Evolutionary conservation across 2,113 vertebrate genomes (phyloP).

Genomic region (Catagonus wagneri): DNA sequence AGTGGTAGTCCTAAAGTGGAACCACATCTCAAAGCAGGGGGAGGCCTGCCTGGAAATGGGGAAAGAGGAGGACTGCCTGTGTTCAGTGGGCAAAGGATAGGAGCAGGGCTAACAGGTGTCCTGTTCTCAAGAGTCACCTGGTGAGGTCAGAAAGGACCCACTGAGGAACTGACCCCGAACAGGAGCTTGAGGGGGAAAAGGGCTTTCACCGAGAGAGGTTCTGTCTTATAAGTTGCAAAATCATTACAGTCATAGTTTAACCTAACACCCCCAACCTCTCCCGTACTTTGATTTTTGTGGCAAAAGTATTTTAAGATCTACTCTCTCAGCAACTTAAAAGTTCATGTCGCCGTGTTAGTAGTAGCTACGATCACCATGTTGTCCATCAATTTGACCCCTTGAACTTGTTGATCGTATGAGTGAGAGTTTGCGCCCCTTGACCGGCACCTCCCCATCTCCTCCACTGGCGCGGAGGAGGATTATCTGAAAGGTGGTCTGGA

Average conservation of each 20-base stretch:
- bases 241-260: not conserved
- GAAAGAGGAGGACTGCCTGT: not conserved
- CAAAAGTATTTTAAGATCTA: not conserved
- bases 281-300: not conserved
- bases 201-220: not conserved
- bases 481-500: not conserved
- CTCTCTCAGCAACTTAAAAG: not conserved
- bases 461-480: accelerated
- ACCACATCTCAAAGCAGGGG: not conserved
- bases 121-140: not conserved
- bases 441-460: not conserved
- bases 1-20: too few relatives aligned
- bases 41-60: not conserved
- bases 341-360: not conserved
- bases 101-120: not conserved
- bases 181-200: not conserved
- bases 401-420: not conserved
- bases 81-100: not conserved
- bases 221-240: not conserved
- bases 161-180: not conserved
- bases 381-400: not conserved
- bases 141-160: not conserved
- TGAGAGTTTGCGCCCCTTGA: not conserved
- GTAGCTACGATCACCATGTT: not conserved
- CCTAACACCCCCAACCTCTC: not conserved